Conservation (phyloP, 2,113 vertebrate species). For the Apteryx mantelli region DNA sequence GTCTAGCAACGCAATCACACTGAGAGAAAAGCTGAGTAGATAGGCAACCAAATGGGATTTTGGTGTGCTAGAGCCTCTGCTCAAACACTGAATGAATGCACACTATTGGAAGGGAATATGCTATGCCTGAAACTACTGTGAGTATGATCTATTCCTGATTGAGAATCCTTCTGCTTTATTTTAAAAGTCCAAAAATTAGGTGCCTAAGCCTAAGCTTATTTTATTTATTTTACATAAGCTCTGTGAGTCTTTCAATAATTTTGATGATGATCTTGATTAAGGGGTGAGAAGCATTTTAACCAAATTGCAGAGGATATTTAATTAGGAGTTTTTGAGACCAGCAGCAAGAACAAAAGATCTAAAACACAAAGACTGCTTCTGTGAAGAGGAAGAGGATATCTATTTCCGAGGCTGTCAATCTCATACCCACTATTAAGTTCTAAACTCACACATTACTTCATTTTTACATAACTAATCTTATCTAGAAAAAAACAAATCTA, state of each 20-base stretch:
- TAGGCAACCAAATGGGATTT: background rate
- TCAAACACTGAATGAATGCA: background rate
- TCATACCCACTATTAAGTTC: background rate
- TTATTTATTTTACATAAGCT: background rate
- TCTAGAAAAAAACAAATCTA: background rate
- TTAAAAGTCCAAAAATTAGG: background rate
- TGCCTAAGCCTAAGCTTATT: background rate
- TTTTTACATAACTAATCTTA: background rate
- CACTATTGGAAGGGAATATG: background rate
- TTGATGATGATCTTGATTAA: background rate
- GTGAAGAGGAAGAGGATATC: background rate
- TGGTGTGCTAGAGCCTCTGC: background rate
- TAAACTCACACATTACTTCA: background rate
- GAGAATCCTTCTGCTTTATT: background rate
- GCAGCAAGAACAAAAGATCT: background rate
- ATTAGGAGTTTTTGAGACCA: background rate
- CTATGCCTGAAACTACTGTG: background rate
- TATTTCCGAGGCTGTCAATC: background rate
- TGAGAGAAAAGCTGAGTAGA: background rate
- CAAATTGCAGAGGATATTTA: conserved; percentile 1
- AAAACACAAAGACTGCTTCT: background rate
- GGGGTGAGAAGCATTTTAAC: background rate
- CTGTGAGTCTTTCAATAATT: background rate
- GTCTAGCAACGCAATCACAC: background rate
- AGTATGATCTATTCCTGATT: background rate